Evolutionary conservation across 2,888 invertebrate genomes (phyloP).

Genomic region (Argyra leucocephala): DNA sequence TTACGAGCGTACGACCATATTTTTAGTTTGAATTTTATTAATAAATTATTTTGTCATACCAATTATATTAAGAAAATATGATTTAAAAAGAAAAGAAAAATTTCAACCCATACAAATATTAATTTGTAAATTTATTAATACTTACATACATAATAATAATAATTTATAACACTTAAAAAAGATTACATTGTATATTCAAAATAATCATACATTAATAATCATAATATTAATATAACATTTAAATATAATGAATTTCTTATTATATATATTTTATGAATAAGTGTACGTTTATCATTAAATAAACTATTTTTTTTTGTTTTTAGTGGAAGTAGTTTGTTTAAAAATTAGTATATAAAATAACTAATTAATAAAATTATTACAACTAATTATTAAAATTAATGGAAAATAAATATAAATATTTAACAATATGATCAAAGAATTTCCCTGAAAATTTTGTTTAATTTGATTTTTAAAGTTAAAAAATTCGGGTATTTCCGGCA

Average conservation of each 20-base stretch:
- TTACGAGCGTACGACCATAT: neutral
- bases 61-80: neutral
- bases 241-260: neutral
- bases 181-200: neutral
- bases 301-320: neutral
- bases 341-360: neutral
- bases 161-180: neutral
- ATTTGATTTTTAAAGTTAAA: too few species aligned
- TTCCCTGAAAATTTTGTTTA: neutral
- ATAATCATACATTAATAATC: constrained; percentile 2
- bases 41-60: neutral
- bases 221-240: neutral
- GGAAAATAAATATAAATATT: neutral
- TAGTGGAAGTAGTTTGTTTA: neutral
- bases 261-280: neutral
- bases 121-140: neutral
- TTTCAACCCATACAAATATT: neutral
- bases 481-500: too few species aligned
- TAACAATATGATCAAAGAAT: neutral
- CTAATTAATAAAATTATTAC: neutral
- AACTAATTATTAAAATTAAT: constrained; percentile 1
- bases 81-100: neutral
- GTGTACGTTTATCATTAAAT: neutral
- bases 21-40: neutral
- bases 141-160: too few species aligned